Percentiles rank a stretch among this genome's conserved stretches.
Evolutionary conservation across 2,113 vertebrate genomes (phyloP).

Genomic region (Planiliza haematocheilus): DNA sequence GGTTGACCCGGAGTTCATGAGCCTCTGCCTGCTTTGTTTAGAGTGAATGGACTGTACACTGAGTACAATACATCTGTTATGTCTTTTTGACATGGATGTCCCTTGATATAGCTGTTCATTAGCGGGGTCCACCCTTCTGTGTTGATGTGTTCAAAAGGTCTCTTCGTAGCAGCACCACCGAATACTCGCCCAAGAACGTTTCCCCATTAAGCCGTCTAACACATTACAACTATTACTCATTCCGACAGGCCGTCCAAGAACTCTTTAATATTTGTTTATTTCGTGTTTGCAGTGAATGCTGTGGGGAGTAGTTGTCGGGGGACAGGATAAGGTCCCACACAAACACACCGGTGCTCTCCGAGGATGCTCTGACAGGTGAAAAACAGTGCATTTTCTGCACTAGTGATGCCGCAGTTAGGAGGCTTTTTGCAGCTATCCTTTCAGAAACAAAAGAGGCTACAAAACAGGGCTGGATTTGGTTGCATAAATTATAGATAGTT

Average conservation of each 20-base stretch:
- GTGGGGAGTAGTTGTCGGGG: not conserved
- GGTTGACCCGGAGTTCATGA: too few relatives aligned
- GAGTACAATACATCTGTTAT: too few relatives aligned
- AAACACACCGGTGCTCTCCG: not conserved
- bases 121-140: not conserved
- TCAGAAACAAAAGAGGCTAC: conserved; percentile 18
- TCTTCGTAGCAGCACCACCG: not conserved
- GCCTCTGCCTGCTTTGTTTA: too few relatives aligned
- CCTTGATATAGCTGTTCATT: not conserved
- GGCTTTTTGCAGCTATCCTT: conserved; percentile 19
- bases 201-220: conserved; percentile 15
- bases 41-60: too few relatives aligned
- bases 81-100: too few relatives aligned
- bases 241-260: conserved; percentile 25
- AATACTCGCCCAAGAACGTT: not conserved
- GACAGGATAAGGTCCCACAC: not conserved
- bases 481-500: conserved; percentile 6
- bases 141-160: too few relatives aligned
- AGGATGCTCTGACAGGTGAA: conserved; percentile 23
- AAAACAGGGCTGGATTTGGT: conserved; percentile 18
- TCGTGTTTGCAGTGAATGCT: conserved; percentile 14
- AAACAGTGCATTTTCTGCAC: conserved; percentile 33
- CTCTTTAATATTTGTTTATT: conserved; percentile 25
- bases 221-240: conserved; percentile 26
- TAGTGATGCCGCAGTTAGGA: conserved; percentile 12